Conservation (phyloP, 2,113 vertebrate species). For the Lontra canadensis region DNA sequence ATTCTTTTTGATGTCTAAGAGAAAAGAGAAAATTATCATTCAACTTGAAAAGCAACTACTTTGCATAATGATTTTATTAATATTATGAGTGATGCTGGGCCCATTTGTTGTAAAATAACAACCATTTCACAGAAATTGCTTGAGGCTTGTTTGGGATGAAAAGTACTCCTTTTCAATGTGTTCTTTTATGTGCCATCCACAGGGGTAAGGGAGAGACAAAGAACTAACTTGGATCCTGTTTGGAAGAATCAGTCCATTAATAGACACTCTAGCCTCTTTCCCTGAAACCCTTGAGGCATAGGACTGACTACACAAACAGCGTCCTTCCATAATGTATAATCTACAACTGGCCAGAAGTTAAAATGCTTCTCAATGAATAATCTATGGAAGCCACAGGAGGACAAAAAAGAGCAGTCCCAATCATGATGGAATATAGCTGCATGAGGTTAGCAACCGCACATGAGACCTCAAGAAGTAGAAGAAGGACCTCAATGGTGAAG, state of each 20-base stretch:
- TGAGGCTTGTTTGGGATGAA: conserved; percentile 30
- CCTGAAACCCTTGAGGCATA: background rate
- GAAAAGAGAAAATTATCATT: conserved; percentile 59
- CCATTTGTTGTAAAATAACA: conserved; percentile 64
- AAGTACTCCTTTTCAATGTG: background rate
- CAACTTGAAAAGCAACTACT: conserved; percentile 51
- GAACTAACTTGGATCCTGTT: background rate
- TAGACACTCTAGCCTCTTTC: background rate
- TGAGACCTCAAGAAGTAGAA: background rate
- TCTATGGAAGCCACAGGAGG: background rate
- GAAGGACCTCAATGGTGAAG: background rate
- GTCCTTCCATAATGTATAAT: background rate
- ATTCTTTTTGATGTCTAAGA: conserved; percentile 66
- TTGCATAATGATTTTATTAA: conserved; percentile 71
- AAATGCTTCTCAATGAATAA: background rate
- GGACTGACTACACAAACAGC: background rate
- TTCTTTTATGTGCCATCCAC: conserved; percentile 51
- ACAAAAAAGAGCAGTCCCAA: background rate
- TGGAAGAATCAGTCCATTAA: background rate
- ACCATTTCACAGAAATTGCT: conserved; percentile 61
- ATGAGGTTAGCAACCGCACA: background rate
- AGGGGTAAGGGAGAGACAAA: background rate
- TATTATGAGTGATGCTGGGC: background rate
- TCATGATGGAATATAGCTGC: background rate
- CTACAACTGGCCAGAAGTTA: background rate